Evolutionary conservation across 1,140 invertebrate genomes (phyloP), one percentile per base, ranked within the genome.

Genomic region (Laupala kohalensis): DNA sequence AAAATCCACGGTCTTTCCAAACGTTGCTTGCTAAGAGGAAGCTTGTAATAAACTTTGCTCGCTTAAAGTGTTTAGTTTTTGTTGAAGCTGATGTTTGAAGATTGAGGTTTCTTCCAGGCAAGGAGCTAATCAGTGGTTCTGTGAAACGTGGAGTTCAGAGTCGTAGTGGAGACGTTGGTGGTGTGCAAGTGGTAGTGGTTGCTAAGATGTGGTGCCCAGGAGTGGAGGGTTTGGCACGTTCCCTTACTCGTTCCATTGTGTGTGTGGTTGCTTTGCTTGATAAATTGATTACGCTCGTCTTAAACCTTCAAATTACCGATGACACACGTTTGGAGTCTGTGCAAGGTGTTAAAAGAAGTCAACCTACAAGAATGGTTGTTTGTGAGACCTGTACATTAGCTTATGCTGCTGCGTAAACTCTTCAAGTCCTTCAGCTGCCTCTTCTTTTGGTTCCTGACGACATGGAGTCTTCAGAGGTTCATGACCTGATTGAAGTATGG

Each of bases 61-160:
- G 73, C 65, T 73, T 83, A 62, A 76, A 62, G 25, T 77, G 75
- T 73, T 66, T 83, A 67, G 68, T 83, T 25, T 71, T 83, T 5
- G 82, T 83, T 66, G 74, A 77, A 29, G 77, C 77, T n/a, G 81
- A 83, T 70, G 25, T 79, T 19, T 76, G 83, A 27, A 73, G 81
- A 13, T 65, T 76, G 15, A 83, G 81, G 74, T 81, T 82, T 74
- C 74, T 69, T 9, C n/a, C 75, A 12, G 67, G 75, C 70, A 77
- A 80, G 76, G n/a, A n/a, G n/a, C n/a, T n/a, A n/a, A n/a, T n/a
- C n/a, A n/a, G n/a, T n/a, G n/a, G n/a, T n/a, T n/a, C n/a, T n/a
- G n/a, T n/a, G n/a, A n/a, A n/a, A n/a, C n/a, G n/a, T n/a, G n/a
- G n/a, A n/a, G n/a, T n/a, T n/a, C n/a, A n/a, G n/a, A n/a, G n/a